Evolutionary conservation across 2,888 invertebrate genomes (phyloP), one percentile per base, ranked within the genome.

Genomic region (Liodrosophila aerea): DNA sequence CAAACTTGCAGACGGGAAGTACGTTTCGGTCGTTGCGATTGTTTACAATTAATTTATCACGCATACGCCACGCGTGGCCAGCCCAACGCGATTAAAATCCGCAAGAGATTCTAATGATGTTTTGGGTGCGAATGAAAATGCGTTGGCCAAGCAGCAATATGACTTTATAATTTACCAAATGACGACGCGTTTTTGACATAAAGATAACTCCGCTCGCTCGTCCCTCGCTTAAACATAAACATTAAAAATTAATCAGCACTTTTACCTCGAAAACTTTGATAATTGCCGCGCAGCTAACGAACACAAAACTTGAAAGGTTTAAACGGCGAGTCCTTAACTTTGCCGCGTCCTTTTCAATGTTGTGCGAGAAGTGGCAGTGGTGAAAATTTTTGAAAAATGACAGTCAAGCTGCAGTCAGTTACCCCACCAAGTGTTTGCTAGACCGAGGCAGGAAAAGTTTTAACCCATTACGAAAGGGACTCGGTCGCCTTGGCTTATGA

Each of bases 241-340:
- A 86, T 85, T 85, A 85, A 86, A 86, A 76, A 86, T 85, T 85
- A 85, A 85, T 86, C 86, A 86, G 80, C 86, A 83, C 85, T 83
- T 85, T 71, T 73, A 62, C 56, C 67, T 68, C 64, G 50, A 75
- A 76, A 78, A 82, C 64, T 80, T 85, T 82, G 75, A 80, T 83
- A 76, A 83, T 83, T 81, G 83, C 71, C 40, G 57, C 33, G 51
- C 54, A 39, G 53, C 49, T 22, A 18, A 22, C 49, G 39, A 61
- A 46, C 33, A 52, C 18, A 7, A 11, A 29, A 29, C 58, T 62
- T 62, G 56, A 70, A 66, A 66, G 74, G 70, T 58, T 68, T 61
- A 69, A 74, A 47, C 53, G 54, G 46, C 50, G 40, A 45, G 50
- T 57, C 33, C 51, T 44, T 30, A 43, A 7, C 44, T 31, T 33